Conservation (phyloP, 2,797 vertebrate species). For the Acrossocheilus fasciatus region DNA sequence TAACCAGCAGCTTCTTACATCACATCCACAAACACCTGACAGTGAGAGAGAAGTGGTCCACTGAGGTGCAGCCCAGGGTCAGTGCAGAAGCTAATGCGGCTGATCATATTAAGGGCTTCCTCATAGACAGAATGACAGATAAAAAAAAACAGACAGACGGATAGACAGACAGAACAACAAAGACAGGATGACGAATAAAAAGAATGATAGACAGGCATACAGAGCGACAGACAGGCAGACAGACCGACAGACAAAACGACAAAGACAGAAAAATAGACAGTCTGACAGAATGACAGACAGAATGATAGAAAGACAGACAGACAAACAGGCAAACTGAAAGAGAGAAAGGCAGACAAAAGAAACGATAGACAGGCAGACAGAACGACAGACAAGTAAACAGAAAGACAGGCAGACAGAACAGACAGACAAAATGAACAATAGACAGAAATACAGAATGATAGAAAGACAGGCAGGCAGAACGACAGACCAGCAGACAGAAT, state of each 20-base stretch:
- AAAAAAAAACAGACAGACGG: no score
- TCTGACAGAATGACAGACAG: no score
- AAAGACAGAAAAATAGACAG: no score
- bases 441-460: no score
- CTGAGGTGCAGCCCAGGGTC: conserved; percentile 5
- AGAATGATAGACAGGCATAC: not conserved
- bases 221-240: no score
- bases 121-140: not conserved
- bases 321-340: not conserved
- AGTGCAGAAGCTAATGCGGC: conserved; percentile 5
- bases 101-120: conserved; percentile 50
- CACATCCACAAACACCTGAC: conserved; percentile 41
- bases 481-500: no score
- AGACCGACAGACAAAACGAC: not conserved
- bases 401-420: no score
- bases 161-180: not conserved
- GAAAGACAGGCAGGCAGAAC: not conserved
- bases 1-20: conserved; percentile 46
- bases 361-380: not conserved
- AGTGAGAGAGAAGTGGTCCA: conserved; percentile 19
- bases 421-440: no score
- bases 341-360: no score
- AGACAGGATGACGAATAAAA: not conserved
- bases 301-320: not conserved
- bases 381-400: no score